These are phyloP conservation scores for Thripadectes ignobilis DNA, from an alignment of 2,797 vertebrate genomes.

Conservation along the genomic window DNA sequence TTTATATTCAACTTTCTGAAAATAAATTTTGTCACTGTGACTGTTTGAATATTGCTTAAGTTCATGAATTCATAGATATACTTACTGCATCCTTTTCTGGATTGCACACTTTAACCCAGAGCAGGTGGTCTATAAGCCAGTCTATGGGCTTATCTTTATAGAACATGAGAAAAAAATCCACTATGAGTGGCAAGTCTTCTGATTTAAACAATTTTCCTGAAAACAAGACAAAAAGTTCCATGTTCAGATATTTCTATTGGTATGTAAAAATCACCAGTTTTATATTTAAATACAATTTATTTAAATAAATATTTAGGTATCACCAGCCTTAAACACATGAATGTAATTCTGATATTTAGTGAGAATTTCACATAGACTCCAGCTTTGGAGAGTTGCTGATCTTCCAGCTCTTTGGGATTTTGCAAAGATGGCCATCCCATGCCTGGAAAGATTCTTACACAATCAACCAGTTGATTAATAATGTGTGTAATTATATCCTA, in stretches of 20 bases:
- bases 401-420: background rate
- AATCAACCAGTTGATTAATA: background rate
- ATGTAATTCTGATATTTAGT: background rate
- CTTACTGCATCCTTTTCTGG: constrained; percentile 84
- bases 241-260: background rate
- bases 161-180: constrained; percentile 92
- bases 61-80: constrained; percentile 25
- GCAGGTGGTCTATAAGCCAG: constrained; percentile 87
- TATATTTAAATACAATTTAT: background rate
- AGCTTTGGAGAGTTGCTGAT: background rate
- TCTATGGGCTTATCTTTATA: constrained; percentile 91
- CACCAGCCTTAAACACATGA: background rate
- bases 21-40: background rate
- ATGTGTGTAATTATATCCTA: background rate
- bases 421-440: background rate
- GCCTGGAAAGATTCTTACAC: background rate
- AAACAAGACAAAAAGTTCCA: constrained; percentile 40
- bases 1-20: background rate
- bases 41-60: background rate
- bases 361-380: background rate
- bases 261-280: background rate
- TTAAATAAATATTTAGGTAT: background rate
- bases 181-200: constrained; percentile 79
- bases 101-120: constrained; percentile 87
- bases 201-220: constrained; percentile 84